Base-by-base conservation (phyloP, 2,888 invertebrate species). In the Automeris io region DNA sequence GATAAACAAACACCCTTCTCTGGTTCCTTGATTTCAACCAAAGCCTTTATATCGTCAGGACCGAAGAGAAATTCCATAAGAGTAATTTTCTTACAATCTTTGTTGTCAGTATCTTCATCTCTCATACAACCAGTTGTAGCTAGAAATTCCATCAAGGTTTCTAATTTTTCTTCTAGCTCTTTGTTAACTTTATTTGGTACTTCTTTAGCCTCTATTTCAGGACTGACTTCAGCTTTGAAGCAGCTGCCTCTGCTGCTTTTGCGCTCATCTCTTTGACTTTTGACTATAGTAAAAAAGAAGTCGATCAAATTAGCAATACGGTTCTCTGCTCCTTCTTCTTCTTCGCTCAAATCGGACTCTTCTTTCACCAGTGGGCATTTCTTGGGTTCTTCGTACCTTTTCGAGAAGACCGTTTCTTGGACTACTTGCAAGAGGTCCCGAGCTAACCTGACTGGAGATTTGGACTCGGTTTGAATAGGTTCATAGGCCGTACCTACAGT, bases 241-340 rank as follows among this genome's bases (percentile, higher is more conserved):
- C 87, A 87, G 42, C 81, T 82, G 0, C 71, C 79, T 0, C 72
- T 72, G 40, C 83, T 86, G 26, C 77, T 67, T 46, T 86, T 87
- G 6, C 87, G 56, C 1, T 82, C 80, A 6, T 77, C 77, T 24
- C 70, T 80, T 39, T 87, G 86, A 46, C 82, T 85, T 49, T 85
- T 87, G 0, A 87, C 86, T 34, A 87, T 82, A 1, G 86, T 85
- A 29, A 87, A 87, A 57, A 87, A 86, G 60, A 87, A 87, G 40
- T 87, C 87, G 5, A 87, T 83, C 4, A 87, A 48, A 46, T 82
- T 85, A 1, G 86, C 85, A 12, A 87, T 81, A 44, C 83, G 68
- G 39, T 73, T 68, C 24, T 87, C 87, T 4, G 66, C 70, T 0
- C 70, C 75, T 24, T 83, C 77, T 33, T 82, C 81, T 32, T 74